Base-by-base conservation (phyloP, 2,888 invertebrate species). In the Diloba caeruleocephala region DNA sequence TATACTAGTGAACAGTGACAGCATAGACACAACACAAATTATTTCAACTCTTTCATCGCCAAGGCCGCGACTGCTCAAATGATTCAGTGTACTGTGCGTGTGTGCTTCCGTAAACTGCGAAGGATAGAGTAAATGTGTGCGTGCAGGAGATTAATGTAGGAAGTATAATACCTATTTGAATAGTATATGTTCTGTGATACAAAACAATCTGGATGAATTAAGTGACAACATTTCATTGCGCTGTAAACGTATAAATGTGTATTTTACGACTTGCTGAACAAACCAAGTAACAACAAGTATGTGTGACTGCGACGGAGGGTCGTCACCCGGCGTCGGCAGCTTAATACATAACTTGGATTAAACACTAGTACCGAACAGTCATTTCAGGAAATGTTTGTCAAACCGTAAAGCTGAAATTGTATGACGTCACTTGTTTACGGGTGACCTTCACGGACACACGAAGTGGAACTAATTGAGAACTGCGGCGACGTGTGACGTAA, bases 341-440 rank as follows among this genome's bases (percentile, higher is more conserved):
- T 54, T 34, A 28, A 14, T 46, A 26, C 37, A 14, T 14, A 33
- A 33, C 19, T 44, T 14, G 19, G 29, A 32, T 21, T 31, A 34
- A 45, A 51, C 45, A 41, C 31, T 19, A 32, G 13, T 25, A 6
- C 14, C 10, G n/a, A n/a, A 9, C 17, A 3, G 15, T 17, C 32
- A 39, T n/a, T 13, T 17, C 1, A 6, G 6, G 6, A 17, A 36
- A 14, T 23, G 48, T 38, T 51, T 33, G 55, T 33, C 21, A 29
- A 33, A 21, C 14, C 25, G 19, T 59, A 45, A 53, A 53, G 10
- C 23, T 44, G 31, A 38, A 56, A 61, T 43, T 49, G 12, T 36
- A 61, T 61, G 51, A 65, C 49, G 51, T 62, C 52, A 57, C 33
- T 31, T 61, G 52, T 65, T 66, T 52, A 52, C 48, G 44, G 5